Evolutionary conservation across 2,113 vertebrate species (phyloP).

Genomic region (Marcusenius ussheri): DNA sequence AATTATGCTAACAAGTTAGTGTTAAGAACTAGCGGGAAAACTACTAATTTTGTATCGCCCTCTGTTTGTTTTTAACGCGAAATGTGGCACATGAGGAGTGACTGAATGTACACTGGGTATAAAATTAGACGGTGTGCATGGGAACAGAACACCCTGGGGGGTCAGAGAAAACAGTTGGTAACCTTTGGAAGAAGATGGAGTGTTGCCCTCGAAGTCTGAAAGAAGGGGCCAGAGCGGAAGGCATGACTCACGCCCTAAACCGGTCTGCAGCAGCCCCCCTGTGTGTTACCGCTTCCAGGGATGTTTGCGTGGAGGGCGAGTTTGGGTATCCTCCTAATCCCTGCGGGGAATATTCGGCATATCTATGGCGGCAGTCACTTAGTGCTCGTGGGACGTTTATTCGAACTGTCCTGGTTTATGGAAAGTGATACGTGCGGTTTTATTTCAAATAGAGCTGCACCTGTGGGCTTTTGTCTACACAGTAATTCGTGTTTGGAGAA

Average conservation of each 20-base stretch:
- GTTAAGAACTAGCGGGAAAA: neutral
- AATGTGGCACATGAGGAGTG: neutral
- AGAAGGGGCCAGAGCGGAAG: conserved; percentile 25
- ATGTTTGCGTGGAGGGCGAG: conserved; percentile 27
- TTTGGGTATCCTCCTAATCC: neutral
- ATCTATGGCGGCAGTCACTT: neutral
- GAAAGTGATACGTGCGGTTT: neutral
- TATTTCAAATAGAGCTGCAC: neutral
- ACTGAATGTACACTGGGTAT: conserved; percentile 24
- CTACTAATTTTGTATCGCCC: neutral
- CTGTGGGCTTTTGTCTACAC: neutral
- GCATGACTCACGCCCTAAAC: conserved; percentile 50
- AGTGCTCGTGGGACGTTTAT: neutral
- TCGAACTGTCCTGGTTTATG: neutral
- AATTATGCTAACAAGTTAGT: neutral
- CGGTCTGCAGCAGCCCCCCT: conserved; percentile 25
- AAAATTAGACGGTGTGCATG: conserved; percentile 33
- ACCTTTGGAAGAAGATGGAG: conserved; percentile 24
- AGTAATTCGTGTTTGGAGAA: neutral
- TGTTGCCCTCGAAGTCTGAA: conserved; percentile 31
- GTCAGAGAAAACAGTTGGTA: conserved; percentile 46
- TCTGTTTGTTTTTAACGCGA: neutral
- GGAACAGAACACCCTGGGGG: neutral
- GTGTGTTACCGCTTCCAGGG: conserved; percentile 28
- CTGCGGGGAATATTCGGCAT: neutral